Evolutionary conservation across 2,797 vertebrate species (phyloP), one percentile per base, ranked within the genome.

Genomic region (Rhinatrema bivittatum): DNA sequence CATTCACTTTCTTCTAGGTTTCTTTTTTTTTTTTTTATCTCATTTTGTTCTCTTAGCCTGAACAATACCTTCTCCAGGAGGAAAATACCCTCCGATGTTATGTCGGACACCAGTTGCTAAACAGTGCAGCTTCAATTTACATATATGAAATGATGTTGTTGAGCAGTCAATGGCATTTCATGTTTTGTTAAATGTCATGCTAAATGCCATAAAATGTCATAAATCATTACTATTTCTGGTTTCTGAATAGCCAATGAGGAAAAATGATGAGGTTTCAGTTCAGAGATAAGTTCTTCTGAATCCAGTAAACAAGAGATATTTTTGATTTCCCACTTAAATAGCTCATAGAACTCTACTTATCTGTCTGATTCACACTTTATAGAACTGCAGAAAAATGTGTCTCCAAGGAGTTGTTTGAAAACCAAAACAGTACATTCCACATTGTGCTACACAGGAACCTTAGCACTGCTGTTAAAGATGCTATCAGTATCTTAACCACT

Each of bases 181-280:
- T 32, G 24, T 26, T 42, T 41, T 53, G 39, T 30, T 7, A 43
- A 50, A 60, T 45, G 16, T 42, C 47, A 49, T 46, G 11, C 34
- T 53, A 58, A 53, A 65, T 50, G 35, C 48, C 42, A 62, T 32
- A 36, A 57, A 63, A 58, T 37, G 16, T 52, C 36, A 56, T 38
- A 46, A 68, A 46, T 56, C 18, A 16, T 30, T 45, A 32, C 14
- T 51, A 7, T 34, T 42, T 41, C 36, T 29, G 8, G 18, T 42
- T 34, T 49, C 23, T 54, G 16, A 44, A 16, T 22, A 16, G 11
- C 26, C 48, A 56, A 25, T 10, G 36, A 36, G 49, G 30, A 53
- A 36, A 39, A 32, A 29, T 52, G 19, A 46, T 32, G 15, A 2
- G 25, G 1, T 1, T 41, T 32, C 44, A 19, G 20, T 41, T 58